phyloP scores from a whole-genome alignment of 2,113 vertebrate species.

The Sprattus sprattus region DNA sequence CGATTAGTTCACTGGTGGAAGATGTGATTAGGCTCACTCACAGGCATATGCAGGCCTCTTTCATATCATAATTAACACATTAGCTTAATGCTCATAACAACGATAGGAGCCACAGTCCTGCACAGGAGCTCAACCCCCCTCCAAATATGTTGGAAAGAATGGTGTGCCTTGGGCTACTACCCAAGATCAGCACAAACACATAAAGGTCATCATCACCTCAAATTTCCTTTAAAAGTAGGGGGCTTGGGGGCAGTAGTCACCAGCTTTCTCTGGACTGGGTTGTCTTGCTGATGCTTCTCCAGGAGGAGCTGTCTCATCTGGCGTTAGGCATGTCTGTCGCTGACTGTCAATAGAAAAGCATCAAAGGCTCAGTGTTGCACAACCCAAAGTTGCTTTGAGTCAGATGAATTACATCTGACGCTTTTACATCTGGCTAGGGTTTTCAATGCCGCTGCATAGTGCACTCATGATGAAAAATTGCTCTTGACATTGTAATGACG shows the following conservation, averaged over 20 bases:
- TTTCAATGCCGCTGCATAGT: background rate
- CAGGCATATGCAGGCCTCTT: background rate
- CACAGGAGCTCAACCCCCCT: background rate
- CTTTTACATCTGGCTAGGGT: constrained; percentile 2
- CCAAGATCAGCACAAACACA: background rate
- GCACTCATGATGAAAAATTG: constrained; percentile 7
- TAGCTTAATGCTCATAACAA: constrained; percentile 3
- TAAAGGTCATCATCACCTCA: background rate
- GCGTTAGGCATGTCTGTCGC: background rate
- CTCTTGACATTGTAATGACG: constrained; percentile 5
- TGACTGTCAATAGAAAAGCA: background rate
- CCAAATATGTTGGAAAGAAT: background rate
- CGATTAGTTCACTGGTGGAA: background rate
- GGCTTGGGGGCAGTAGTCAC: background rate
- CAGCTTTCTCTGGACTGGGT: background rate
- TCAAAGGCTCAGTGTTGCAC: background rate
- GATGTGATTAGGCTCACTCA: constrained; percentile 9
- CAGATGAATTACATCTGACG: background rate
- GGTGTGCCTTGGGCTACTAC: background rate
- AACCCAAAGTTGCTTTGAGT: background rate
- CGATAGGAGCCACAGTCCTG: background rate
- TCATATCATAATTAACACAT: background rate
- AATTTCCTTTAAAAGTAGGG: background rate
- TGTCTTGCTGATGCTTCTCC: background rate
- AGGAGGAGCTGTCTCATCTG: constrained; percentile 5